Base-by-base conservation (phyloP, 2,888 invertebrate genomes). In the Cinara cedri region DNA sequence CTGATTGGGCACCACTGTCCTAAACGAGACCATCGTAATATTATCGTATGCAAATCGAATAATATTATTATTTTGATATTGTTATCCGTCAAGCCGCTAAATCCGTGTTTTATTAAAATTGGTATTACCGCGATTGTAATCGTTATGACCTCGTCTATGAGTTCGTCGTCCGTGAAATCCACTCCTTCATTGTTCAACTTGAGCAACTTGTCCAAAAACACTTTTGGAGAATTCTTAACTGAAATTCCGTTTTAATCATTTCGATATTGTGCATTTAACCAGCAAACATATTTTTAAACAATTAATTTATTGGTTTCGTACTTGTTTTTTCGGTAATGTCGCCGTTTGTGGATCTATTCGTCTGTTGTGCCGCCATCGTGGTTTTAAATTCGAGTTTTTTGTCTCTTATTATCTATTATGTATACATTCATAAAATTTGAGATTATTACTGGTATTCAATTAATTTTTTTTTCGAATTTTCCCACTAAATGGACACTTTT, bases 121-220 rank as follows among this genome's bases (percentile, higher is more conserved):
- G 3, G 34, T 55, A 81, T 82, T 76, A 83, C 83, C 74, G 82
- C 83, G 1, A 83, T 72, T 68, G 82, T 81, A 82, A 82, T 83
- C 3, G 83, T 83, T 19, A 82, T 81, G 1, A 83, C 82, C 72
- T 82, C 82, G 24, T 83, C 82, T 62, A 81, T 78, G 26, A 82
- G 72, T 51, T 82, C 82, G 51, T 81, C 72, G 60, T 83, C 82
- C 9, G 82, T 81, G 60, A 83, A 83, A 49, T 81, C 82, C 10
- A 82, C 82, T 66, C 83, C 83, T 60, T 81, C 81, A 21, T 82
- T 82, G 14, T 82, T 82, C 46, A 83, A 63, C 51, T 82, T 82
- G 19, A 83, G 62, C 55, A 83, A 68, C 57, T 82, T 82, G 68
- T 83, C 83, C 65, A 83, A 55, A 49, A 83, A 83, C 11, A 83